Conservation (phyloP, 2,797 vertebrate species). For the Diplodus puntazzo region DNA sequence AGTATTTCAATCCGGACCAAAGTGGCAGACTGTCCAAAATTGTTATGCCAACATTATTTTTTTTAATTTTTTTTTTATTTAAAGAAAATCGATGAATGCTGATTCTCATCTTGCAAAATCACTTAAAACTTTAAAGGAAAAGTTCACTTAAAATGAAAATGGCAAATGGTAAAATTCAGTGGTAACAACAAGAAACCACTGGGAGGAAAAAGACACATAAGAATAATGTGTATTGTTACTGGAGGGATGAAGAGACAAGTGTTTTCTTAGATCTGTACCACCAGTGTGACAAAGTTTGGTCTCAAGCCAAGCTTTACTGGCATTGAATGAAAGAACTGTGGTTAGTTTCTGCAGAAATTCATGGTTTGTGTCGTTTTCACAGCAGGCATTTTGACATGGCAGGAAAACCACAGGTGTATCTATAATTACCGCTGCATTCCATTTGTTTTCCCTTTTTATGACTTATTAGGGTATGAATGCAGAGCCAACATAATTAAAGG, state of each 20-base stretch:
- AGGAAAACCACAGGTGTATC: neutral
- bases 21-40: neutral
- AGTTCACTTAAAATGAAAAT: no score
- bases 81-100: neutral
- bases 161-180: no score
- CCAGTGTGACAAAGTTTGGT: neutral
- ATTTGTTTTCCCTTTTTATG: neutral
- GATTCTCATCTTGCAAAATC: neutral
- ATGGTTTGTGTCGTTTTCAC: neutral
- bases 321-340: neutral
- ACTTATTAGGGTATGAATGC: no score
- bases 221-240: neutral
- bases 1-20: neutral
- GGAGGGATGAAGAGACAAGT: neutral
- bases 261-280: neutral
- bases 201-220: neutral
- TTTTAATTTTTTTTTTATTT: no score
- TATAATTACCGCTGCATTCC: neutral
- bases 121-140: no score
- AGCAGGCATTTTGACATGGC: no score
- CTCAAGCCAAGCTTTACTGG: neutral
- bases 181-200: neutral
- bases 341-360: neutral
- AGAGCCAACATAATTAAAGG: no score
- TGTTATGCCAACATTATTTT: no score